Conservation (phyloP, 1,140 invertebrate genomes). For the Manduca sexta region DNA sequence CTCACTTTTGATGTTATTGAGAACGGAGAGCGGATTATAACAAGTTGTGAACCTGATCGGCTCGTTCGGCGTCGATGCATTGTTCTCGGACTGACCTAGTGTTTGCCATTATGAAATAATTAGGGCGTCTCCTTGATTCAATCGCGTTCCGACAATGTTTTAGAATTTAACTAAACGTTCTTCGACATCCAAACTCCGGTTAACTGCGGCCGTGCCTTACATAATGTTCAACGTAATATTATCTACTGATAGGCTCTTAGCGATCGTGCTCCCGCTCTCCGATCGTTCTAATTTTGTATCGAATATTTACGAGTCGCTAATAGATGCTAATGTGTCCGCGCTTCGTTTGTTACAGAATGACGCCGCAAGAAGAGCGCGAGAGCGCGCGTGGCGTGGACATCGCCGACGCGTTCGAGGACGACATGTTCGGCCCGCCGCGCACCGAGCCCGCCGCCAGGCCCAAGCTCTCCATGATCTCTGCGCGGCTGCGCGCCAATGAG, state of each 20-base stretch:
- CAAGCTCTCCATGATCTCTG: conserved; percentile 83
- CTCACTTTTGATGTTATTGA: conserved; percentile 23
- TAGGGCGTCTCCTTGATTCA: conserved; percentile 27
- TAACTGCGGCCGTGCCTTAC: too few relatives aligned
- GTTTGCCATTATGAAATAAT: conserved; percentile 50
- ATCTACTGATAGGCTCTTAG: not conserved
- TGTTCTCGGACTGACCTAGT: conserved; percentile 53
- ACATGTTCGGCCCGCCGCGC: conserved; percentile 65
- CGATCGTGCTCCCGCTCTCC: conserved; percentile 1
- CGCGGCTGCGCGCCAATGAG: conserved; percentile 88
- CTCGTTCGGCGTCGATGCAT: conserved; percentile 32
- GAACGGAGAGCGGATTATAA: conserved; percentile 29
- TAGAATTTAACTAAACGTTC: conserved; percentile 11
- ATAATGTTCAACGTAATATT: conserved; percentile 1
- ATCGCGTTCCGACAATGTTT: conserved; percentile 14
- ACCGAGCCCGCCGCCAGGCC: conserved; percentile 59
- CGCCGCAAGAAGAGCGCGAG: conserved; percentile 68
- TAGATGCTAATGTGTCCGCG: conserved; percentile 35
- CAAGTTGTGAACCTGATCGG: conserved; percentile 38
- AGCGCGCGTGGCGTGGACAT: conserved; percentile 56
- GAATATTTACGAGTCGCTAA: conserved; percentile 30
- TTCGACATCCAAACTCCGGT: not conserved
- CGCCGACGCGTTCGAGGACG: conserved; percentile 65
- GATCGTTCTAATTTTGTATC: conserved; percentile 15
- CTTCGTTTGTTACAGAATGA: conserved; percentile 68